Percentiles rank a stretch among this genome's conserved stretches.
These are phyloP conservation scores for Nesogale talazaci DNA, from an alignment of 2,113 vertebrate genomes.

Conservation along the genomic window DNA sequence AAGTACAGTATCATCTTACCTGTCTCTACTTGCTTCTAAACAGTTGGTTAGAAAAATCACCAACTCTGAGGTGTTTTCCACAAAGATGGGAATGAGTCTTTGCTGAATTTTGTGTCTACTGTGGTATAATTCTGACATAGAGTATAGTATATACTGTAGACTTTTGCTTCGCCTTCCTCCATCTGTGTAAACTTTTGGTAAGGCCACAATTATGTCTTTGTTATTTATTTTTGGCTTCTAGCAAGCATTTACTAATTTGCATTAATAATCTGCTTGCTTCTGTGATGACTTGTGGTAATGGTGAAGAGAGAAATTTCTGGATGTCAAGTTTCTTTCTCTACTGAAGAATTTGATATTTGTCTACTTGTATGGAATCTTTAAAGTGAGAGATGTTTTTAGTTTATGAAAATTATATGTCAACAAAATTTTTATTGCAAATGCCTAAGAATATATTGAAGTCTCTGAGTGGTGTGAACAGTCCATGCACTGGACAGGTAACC, in stretches of 20 bases:
- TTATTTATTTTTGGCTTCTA: background rate
- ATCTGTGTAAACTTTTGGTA: background rate
- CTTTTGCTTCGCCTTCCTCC: constrained; percentile 27
- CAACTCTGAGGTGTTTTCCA: too few relatives aligned
- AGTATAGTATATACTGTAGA: background rate
- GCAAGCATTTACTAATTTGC: background rate
- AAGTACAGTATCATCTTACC: too few relatives aligned
- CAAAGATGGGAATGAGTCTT: too few relatives aligned
- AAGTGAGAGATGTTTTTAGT: background rate
- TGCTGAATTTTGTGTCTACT: too few relatives aligned
- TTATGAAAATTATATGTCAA: constrained; percentile 10
- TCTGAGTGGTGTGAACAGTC: background rate
- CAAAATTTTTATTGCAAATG: background rate
- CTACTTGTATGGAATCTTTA: background rate
- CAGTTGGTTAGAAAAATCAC: too few relatives aligned
- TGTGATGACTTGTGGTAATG: background rate
- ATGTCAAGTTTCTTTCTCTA: background rate
- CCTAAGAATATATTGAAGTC: background rate
- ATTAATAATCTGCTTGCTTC: constrained; percentile 14
- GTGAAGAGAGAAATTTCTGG: constrained; percentile 7
- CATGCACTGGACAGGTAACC: background rate
- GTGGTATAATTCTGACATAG: background rate
- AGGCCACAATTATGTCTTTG: background rate
- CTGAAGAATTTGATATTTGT: background rate
- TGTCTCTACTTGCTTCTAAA: too few relatives aligned